phyloP scores from a whole-genome alignment of 2,113 vertebrate genomes.

The Ciconia stormi region DNA sequence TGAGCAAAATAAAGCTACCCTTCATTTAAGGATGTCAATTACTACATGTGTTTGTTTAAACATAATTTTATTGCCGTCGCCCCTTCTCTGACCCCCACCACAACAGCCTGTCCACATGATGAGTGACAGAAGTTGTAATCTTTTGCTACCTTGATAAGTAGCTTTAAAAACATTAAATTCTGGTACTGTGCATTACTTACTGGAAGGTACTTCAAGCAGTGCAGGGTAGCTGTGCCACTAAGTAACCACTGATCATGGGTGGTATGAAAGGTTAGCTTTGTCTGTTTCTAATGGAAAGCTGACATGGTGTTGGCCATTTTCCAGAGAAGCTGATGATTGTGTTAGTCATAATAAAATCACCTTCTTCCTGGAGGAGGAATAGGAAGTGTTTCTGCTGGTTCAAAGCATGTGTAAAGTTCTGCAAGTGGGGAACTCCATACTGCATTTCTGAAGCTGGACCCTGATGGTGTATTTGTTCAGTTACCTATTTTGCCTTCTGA shows the following conservation, averaged over 20 bases:
- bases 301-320: not conserved
- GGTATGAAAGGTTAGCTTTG: not conserved
- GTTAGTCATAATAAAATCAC: not conserved
- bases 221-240: not conserved
- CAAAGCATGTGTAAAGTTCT: not conserved
- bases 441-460: not conserved
- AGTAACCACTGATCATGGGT: not conserved
- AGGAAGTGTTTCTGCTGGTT: not conserved
- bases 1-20: not conserved
- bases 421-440: rapidly evolving
- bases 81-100: not conserved
- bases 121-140: not conserved
- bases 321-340: not conserved
- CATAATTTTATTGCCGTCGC: not conserved
- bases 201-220: not conserved
- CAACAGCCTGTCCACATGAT: not conserved
- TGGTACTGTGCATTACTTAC: rapidly evolving
- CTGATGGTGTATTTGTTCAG: not conserved
- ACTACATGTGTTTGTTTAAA: not conserved
- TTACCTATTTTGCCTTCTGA: not conserved
- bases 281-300: not conserved
- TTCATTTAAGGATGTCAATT: not conserved
- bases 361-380: not conserved
- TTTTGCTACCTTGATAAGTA: rapidly evolving
- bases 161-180: not conserved